Evolutionary conservation across 2,113 vertebrate species (phyloP).

Genomic region (Nothocercus julius): DNA sequence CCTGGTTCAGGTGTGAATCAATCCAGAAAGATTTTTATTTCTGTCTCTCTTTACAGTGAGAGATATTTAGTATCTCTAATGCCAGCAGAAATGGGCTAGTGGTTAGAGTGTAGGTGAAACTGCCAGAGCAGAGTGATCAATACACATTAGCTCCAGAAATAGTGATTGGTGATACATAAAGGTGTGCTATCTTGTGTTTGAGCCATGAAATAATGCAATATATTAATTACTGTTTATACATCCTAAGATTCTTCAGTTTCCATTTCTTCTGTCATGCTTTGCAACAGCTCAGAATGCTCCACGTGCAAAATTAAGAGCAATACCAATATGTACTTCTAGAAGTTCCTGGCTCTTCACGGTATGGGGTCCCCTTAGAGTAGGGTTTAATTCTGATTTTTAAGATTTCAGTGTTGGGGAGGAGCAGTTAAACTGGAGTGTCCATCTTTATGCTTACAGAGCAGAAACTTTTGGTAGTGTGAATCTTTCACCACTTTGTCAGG

Average conservation of each 20-base stretch:
- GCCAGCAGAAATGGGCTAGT: background rate
- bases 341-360: background rate
- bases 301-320: background rate
- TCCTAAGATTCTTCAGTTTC: background rate
- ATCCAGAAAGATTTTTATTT: background rate
- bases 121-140: background rate
- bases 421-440: rapidly evolving
- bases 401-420: rapidly evolving
- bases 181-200: background rate
- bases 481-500: background rate
- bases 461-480: background rate
- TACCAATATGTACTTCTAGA: background rate
- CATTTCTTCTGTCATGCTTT: background rate
- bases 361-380: background rate
- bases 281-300: background rate
- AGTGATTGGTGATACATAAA: background rate
- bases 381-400: background rate
- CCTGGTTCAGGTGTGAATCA: background rate
- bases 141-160: background rate
- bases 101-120: background rate
- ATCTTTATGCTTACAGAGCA: background rate
- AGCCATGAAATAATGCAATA: background rate
- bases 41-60: background rate
- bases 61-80: background rate
- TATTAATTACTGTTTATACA: background rate